Evolutionary conservation across 2,888 invertebrate species (phyloP).

Genomic region (Perizoma flavofasciatum): DNA sequence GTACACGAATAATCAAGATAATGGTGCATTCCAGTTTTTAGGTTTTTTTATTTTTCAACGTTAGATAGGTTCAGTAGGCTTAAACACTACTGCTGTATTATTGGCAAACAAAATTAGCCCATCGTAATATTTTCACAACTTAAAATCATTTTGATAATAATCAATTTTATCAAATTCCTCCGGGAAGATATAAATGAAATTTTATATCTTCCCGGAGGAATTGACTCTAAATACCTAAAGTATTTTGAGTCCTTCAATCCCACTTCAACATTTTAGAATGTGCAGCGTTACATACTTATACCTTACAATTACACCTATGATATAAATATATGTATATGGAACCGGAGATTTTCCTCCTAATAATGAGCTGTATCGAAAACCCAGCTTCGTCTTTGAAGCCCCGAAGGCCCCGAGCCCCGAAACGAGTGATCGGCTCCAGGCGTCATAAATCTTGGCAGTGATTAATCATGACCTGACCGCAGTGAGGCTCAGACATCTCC

Average conservation of each 20-base stretch:
- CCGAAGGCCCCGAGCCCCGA: constrained; percentile 36
- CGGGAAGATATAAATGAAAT: constrained; percentile 76
- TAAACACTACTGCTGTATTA: background rate
- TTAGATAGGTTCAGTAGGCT: background rate
- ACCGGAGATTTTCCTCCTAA: too few species aligned
- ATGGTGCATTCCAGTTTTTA: too few species aligned
- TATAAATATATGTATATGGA: too few species aligned
- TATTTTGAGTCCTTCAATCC: too few species aligned
- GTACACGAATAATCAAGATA: too few species aligned
- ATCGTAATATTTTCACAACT: constrained; percentile 44
- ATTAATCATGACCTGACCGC: constrained; percentile 59
- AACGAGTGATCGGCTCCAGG: constrained; percentile 51
- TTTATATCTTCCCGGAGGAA: too few species aligned
- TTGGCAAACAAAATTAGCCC: constrained; percentile 2
- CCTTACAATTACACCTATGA: too few species aligned
- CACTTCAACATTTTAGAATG: too few species aligned
- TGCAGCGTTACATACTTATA: too few species aligned
- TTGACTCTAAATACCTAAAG: too few species aligned
- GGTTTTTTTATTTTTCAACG: too few species aligned
- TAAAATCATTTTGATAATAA: constrained; percentile 75
- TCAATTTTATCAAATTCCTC: constrained; percentile 77
- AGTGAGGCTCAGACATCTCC: constrained; percentile 40
- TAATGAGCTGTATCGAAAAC: constrained; percentile 33
- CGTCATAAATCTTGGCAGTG: constrained; percentile 60
- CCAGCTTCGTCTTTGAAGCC: constrained; percentile 31